Evolutionary conservation across 2,797 vertebrate species (phyloP), one percentile per base, ranked within the genome.

Genomic region (Hoplostethus atlanticus): DNA sequence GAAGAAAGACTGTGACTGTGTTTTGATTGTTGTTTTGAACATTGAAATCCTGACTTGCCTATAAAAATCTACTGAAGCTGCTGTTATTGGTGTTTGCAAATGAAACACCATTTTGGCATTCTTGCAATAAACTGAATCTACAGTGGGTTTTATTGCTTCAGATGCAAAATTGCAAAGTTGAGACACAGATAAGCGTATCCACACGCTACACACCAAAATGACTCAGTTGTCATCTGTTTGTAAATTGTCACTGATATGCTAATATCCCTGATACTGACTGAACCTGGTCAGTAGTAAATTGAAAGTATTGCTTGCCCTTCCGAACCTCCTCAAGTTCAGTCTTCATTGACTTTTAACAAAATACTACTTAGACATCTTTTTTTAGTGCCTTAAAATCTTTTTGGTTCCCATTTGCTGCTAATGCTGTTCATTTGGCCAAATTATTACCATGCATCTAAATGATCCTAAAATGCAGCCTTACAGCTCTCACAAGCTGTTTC

Each of bases 391-490:
- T 79, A 68, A 87, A 90, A 90, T 91, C 74, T 79, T 91, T 89
- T 70, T 59, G 7, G 81, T 87, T 65, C 76, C 81, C 77, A 82
- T 86, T 85, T 85, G 72, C 73, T 25, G 71, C 86, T 87, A 86
- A 92, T 93, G 86, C 72, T 61, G 15, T 90, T 94, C 87, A 91
- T 90, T 84, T 89, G 84, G 81, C 80, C 81, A 92, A 92, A 95
- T 92, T 85, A 91, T 86, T 90, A 83, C 80, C 74, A 79, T 70
- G 89, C 30, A 60, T 90, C 91, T 89, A 90, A 93, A 91, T 88
- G 81, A 80, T 88, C 87, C 68, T 28, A 91, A 93, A 92, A 91
- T 86, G 80, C 85, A 84, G 84, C 73, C 85, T 87, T 87, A 85
- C 80, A 87, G 71, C 84, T 89, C 85, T 87, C 75, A 87, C 87